Evolutionary conservation across 1,140 invertebrate species (phyloP).

Genomic region (Condylostylus longicornis): DNA sequence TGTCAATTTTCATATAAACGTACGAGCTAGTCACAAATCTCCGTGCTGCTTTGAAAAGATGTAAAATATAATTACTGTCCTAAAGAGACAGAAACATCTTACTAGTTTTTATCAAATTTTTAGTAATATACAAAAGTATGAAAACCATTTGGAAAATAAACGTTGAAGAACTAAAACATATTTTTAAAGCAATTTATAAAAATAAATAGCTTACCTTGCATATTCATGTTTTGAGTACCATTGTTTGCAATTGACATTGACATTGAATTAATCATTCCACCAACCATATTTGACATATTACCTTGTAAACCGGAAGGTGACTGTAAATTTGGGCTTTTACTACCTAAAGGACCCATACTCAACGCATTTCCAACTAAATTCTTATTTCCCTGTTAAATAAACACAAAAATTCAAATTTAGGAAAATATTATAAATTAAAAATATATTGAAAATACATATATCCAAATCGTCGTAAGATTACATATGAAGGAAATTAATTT

Average conservation of each 20-base stretch:
- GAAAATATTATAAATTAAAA: not conserved
- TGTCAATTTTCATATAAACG: no score
- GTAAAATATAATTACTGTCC: no score
- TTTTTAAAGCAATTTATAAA: not conserved
- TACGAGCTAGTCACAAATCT: no score
- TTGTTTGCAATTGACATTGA: constrained; percentile 45
- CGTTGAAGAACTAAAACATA: no score
- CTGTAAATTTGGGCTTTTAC: constrained; percentile 65
- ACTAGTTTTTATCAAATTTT: no score
- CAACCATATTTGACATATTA: constrained; percentile 43
- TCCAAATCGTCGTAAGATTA: not conserved
- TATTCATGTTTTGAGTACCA: constrained; percentile 46
- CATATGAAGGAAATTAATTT: constrained; percentile 5
- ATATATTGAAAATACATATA: not conserved
- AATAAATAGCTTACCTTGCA: constrained; percentile 37
- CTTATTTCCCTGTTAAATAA: constrained; percentile 47
- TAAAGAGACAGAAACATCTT: no score
- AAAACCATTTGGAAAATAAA: no score
- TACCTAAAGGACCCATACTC: constrained; percentile 50
- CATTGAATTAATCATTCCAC: constrained; percentile 41
- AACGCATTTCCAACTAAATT: constrained; percentile 54
- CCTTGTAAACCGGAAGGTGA: constrained; percentile 60
- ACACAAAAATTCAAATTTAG: not conserved
- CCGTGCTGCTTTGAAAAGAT: no score
- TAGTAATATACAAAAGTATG: no score